Conservation (phyloP, 2,113 vertebrate genomes). For the Scartelaos histophorus region DNA sequence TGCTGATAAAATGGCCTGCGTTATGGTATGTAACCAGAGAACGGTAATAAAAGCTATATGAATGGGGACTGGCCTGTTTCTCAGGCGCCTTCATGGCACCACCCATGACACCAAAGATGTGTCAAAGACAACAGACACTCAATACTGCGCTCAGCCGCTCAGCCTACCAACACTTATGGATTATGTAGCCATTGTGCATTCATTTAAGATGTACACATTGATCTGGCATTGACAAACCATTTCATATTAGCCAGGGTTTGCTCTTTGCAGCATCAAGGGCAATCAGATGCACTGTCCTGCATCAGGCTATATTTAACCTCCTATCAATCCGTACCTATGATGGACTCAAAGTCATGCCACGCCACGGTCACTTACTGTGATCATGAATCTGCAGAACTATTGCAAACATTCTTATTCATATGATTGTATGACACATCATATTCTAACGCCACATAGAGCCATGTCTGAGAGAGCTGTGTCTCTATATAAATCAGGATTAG, state of each 20-base stretch:
- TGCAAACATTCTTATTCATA: constrained; percentile 3
- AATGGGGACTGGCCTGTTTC: constrained; percentile 57
- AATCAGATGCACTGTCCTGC: constrained; percentile 55
- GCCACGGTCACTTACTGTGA: constrained; percentile 39
- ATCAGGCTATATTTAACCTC: constrained; percentile 63
- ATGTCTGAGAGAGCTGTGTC: constrained; percentile 38
- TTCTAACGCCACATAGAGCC: constrained; percentile 27
- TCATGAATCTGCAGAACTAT: constrained; percentile 8
- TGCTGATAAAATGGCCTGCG: constrained; percentile 59
- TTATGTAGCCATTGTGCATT: constrained; percentile 51
- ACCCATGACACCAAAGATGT: constrained; percentile 75
- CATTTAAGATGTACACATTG: constrained; percentile 70
- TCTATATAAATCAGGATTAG: constrained; percentile 65
- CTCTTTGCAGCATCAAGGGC: constrained; percentile 69
- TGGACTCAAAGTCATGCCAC: constrained; percentile 51
- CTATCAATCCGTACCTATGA: constrained; percentile 54
- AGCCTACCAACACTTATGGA: constrained; percentile 55
- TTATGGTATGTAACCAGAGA: constrained; percentile 68
- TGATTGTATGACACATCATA: constrained; percentile 28
- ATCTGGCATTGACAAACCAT: constrained; percentile 70
- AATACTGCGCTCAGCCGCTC: constrained; percentile 57
- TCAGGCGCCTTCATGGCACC: constrained; percentile 71
- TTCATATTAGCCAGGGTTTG: constrained; percentile 61
- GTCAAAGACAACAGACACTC: constrained; percentile 72
- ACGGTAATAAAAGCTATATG: constrained; percentile 67